Base-by-base conservation (phyloP, 2,797 vertebrate species). In the Perodicticus potto region DNA sequence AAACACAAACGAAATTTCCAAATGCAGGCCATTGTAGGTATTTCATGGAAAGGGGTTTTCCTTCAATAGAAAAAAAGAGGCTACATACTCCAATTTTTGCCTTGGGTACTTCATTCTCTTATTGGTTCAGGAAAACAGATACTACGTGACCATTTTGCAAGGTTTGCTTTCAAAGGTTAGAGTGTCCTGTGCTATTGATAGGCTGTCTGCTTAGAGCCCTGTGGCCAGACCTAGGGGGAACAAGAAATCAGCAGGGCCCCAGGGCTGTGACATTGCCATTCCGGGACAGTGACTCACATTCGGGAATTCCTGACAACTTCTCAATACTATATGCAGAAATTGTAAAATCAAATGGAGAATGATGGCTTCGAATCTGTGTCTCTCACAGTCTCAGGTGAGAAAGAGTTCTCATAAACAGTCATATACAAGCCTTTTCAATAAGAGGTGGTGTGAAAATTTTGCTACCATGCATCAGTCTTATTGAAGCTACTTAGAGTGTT, bases 361-460 rank as follows among this genome's bases (percentile, higher is more conserved):
- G 37, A 57, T 23, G 43, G 4, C 59, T 94, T 80, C 45, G 27
- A 3, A 94, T 92, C 27, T 85, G 19, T 55, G 27, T 86, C 23
- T 80, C 59, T 88, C 80, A 82, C 0, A 45, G 34, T 69, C 70
- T 88, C 43, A 43, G 55, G 45, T 82, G 40, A 22, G 43, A 12
- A 96, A 80, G n/a, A 84, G 32, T 91, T 87, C 74, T 17, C 49
- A 83, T 87, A 89, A 85, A 9, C 25, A 86, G 32, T 91, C 32
- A 59, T 86, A 55, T 89, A 78, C 11, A 82, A 91, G 84, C 37
- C 77, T 92, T 80, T 73, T 85, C 83, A 40, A 25, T 86, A n/a
- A 92, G 76, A 73, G 45, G 69, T 22, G 32, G 32, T 23, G 23
- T 91, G 40, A 94, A 49, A 61, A 72, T 83, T 81, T 76, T 89